Conservation (phyloP, 2,888 invertebrate genomes). For the Phaonia tiefii region DNA sequence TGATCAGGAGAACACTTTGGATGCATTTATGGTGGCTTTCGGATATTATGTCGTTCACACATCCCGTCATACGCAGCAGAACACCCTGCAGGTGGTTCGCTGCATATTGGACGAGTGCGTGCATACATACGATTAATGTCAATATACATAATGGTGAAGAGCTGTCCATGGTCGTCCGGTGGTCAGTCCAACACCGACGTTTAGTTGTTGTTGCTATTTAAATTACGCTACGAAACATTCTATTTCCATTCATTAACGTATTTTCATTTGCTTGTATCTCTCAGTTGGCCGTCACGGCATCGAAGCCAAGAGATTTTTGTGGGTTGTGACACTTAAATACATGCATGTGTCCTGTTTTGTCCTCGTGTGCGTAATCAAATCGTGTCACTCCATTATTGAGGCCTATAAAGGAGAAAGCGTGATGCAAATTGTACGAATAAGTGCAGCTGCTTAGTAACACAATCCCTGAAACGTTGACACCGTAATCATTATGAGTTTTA, state of each 20-base stretch:
- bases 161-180: slow-evolving; percentile 29
- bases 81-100: neutral
- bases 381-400: no score
- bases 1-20: no score
- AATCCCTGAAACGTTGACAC: no score
- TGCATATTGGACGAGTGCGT: slow-evolving; percentile 47
- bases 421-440: no score
- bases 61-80: neutral
- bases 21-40: no score
- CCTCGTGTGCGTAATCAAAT: no score
- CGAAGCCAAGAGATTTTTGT: slow-evolving; percentile 21
- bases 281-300: neutral
- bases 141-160: slow-evolving; percentile 53
- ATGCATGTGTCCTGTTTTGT: neutral
- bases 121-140: slow-evolving; percentile 62
- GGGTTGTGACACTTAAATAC: slow-evolving; percentile 47
- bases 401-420: no score
- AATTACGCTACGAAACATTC: neutral
- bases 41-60: no score
- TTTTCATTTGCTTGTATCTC: neutral
- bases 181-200: slow-evolving; percentile 14
- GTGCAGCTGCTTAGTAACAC: no score
- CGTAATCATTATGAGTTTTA: no score
- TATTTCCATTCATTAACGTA: neutral
- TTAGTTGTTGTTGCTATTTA: slow-evolving; percentile 4